These are phyloP conservation scores for Ormyrus nitidulus DNA, from an alignment of 2,888 invertebrate genomes.

Conservation along the genomic window DNA sequence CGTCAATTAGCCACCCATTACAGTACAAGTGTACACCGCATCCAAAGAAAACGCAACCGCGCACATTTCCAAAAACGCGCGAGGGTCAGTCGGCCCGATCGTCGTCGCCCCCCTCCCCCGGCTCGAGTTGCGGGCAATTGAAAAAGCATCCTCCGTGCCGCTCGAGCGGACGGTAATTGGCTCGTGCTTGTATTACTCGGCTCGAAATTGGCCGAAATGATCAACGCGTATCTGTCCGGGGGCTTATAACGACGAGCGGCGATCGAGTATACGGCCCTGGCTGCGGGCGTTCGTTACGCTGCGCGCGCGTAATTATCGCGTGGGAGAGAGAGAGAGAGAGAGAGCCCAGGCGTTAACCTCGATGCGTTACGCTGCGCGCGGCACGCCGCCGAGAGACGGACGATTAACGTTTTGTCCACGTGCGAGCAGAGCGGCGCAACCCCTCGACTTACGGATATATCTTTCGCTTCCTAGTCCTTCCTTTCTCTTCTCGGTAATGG, in stretches of 20 bases:
- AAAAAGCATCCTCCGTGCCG: slow-evolving; percentile 48
- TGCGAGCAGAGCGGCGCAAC: slow-evolving; percentile 27
- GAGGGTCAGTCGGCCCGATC: not conserved
- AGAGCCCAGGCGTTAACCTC: slow-evolving; percentile 30
- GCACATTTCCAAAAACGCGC: slow-evolving; percentile 4
- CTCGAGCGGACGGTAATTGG: slow-evolving; percentile 49
- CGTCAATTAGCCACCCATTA: not conserved
- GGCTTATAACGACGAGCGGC: slow-evolving; percentile 14
- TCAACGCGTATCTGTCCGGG: slow-evolving; percentile 7
- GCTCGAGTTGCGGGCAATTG: slow-evolving; percentile 21
- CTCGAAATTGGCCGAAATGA: slow-evolving; percentile 6
- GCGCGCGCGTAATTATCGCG: slow-evolving; percentile 48
- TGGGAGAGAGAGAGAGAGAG: slow-evolving; percentile 31
- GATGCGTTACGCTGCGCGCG: slow-evolving; percentile 50
- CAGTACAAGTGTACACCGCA: not conserved
- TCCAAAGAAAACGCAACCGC: not conserved
- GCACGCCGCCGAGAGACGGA: slow-evolving; percentile 14
- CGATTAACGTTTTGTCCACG: slow-evolving; percentile 59
- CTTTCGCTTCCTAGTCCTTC: slow-evolving; percentile 28
- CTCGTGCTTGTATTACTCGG: slow-evolving; percentile 1
- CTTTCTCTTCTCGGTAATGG: not conserved
- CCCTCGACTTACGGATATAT: not conserved
- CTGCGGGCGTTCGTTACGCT: slow-evolving; percentile 34
- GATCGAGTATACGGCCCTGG: not conserved
- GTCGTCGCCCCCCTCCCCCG: not conserved